A percentile compares a stretch with the other conserved stretches of the same genome.
Conservation (phyloP, 2,113 vertebrate species). For the Zingel zingel region DNA sequence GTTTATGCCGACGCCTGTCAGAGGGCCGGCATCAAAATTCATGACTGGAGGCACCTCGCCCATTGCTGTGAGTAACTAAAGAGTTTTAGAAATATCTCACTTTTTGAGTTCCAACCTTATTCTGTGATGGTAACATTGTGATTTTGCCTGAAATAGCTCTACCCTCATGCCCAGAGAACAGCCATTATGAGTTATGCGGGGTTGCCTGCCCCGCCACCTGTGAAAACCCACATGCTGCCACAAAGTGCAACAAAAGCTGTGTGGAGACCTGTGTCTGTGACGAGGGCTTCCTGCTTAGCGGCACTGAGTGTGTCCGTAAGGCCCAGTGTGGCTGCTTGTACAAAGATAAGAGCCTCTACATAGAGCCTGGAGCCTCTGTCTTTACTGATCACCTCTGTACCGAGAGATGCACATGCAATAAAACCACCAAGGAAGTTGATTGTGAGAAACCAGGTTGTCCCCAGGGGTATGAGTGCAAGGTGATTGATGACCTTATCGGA, state of each 20-base stretch:
- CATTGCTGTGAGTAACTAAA: conserved; percentile 60
- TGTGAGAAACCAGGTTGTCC: conserved; percentile 61
- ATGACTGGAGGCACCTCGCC: conserved; percentile 46
- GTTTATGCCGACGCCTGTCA: conserved; percentile 79
- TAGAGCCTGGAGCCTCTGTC: conserved; percentile 61
- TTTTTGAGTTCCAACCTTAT: neutral
- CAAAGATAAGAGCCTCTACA: conserved; percentile 30
- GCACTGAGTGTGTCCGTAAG: conserved; percentile 50
- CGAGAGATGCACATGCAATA: conserved; percentile 58
- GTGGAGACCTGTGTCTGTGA: conserved; percentile 69
- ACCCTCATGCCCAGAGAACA: conserved; percentile 67
- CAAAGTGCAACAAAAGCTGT: conserved; percentile 60
- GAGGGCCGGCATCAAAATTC: conserved; percentile 49
- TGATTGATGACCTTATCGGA: conserved; percentile 39
- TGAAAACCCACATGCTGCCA: conserved; percentile 48
- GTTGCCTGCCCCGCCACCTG: conserved; percentile 72
- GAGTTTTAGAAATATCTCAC: neutral
- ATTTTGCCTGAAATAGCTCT: conserved; percentile 19
- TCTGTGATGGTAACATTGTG: conserved; percentile 1
- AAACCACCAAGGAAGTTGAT: conserved; percentile 5
- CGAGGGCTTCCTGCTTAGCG: conserved; percentile 62
- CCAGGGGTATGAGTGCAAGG: conserved; percentile 47
- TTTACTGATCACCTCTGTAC: conserved; percentile 66
- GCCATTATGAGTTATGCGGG: conserved; percentile 70
- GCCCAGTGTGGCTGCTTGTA: conserved; percentile 64